phyloP scores from a whole-genome alignment of 2,113 vertebrate genomes.

The Lagopus muta region DNA sequence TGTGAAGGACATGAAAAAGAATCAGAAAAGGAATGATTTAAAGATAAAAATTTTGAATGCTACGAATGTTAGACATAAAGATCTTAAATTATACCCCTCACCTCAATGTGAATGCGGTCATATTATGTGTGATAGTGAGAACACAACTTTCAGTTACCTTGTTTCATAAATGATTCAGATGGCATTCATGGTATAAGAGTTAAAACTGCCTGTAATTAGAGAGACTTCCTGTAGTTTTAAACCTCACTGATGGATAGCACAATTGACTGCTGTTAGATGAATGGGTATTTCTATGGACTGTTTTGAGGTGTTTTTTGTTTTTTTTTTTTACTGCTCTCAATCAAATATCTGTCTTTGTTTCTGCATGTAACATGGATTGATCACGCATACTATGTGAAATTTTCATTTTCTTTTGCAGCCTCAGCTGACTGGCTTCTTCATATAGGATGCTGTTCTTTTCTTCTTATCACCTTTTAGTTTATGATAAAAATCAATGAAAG shows the following conservation, averaged over 20 bases:
- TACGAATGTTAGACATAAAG: conserved; percentile 12
- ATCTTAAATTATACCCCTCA: conserved; percentile 36
- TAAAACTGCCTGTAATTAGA: conserved; percentile 57
- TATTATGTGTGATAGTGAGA: conserved; percentile 56
- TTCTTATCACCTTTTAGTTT: conserved; percentile 80
- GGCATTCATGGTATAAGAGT: neutral
- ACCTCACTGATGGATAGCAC: conserved; percentile 36
- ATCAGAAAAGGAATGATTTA: conserved; percentile 53
- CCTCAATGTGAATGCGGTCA: conserved; percentile 32
- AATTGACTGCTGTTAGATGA: conserved; percentile 31
- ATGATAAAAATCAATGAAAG: conserved; percentile 89
- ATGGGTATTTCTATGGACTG: conserved; percentile 47
- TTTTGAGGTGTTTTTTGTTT: conserved; percentile 25
- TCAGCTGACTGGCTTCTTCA: conserved; percentile 78
- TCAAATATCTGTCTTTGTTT: conserved; percentile 73
- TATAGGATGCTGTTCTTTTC: conserved; percentile 79
- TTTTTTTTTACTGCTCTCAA: conserved; percentile 44
- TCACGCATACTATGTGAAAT: conserved; percentile 58
- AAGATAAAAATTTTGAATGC: conserved; percentile 59
- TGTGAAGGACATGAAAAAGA: conserved; percentile 80
- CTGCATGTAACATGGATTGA: conserved; percentile 75
- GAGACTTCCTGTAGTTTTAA: conserved; percentile 59
- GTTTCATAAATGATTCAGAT: conserved; percentile 43
- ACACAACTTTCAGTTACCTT: conserved; percentile 17
- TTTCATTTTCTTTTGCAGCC: conserved; percentile 79